These are phyloP conservation scores for Eurystomus gularis DNA, from an alignment of 2,113 vertebrate genomes.

Conservation along the genomic window DNA sequence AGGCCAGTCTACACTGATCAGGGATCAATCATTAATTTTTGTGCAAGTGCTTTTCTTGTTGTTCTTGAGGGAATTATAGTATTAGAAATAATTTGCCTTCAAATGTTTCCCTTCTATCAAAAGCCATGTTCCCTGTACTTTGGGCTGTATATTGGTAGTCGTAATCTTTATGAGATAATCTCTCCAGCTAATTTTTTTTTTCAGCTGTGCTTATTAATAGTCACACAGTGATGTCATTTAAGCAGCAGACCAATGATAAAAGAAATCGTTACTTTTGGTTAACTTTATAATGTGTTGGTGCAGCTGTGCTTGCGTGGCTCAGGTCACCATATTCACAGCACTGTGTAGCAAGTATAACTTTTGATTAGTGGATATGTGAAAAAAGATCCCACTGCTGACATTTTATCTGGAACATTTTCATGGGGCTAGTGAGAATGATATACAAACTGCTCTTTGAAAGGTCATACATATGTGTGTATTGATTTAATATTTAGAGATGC, in stretches of 20 bases:
- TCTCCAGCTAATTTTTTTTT: background rate
- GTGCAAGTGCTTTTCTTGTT: background rate
- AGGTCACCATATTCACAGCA: background rate
- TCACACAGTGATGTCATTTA: background rate
- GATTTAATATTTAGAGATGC: constrained; percentile 47
- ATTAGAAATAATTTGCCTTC: background rate
- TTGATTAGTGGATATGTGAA: background rate
- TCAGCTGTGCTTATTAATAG: background rate
- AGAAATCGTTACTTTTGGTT: background rate
- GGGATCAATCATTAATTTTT: background rate
- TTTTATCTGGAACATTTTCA: background rate
- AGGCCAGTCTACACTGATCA: background rate
- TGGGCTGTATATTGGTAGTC: background rate
- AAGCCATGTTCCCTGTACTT: background rate
- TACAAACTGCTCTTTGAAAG: background rate
- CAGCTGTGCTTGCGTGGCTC: background rate
- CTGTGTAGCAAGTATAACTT: background rate
- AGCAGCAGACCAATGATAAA: background rate
- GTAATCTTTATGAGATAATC: background rate
- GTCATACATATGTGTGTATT: constrained; percentile 24
- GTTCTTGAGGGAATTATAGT: background rate
- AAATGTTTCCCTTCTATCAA: background rate
- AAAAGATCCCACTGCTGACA: background rate
- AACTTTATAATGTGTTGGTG: background rate
- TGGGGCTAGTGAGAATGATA: background rate